Conservation (phyloP, 2,888 invertebrate species). For the Dryomyza anilis region DNA sequence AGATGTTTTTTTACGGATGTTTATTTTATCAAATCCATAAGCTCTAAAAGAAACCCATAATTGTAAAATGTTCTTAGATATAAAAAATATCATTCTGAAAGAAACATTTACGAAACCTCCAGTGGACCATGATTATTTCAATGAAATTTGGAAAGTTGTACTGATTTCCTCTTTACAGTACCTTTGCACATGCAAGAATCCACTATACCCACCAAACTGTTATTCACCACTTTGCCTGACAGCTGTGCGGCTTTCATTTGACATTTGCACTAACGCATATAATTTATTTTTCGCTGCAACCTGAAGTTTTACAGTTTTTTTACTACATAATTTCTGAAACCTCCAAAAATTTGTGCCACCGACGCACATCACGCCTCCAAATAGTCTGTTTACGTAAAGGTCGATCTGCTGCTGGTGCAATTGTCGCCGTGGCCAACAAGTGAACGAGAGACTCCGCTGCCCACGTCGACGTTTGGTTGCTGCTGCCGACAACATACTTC, state of each 20-base stretch:
- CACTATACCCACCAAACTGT: neutral
- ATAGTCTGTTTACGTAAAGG: neutral
- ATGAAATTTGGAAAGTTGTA: too few species aligned
- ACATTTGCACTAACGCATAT: neutral
- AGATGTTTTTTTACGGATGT: too few species aligned
- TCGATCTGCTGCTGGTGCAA: neutral
- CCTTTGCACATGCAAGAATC: too few species aligned
- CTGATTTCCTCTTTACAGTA: too few species aligned
- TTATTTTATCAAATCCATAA: too few species aligned
- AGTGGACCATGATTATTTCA: too few species aligned
- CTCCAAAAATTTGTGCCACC: neutral
- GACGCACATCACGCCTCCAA: neutral
- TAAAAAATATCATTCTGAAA: too few species aligned
- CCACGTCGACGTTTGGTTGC: neutral
- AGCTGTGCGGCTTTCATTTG: conserved; percentile 14
- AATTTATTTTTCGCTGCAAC: neutral
- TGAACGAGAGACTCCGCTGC: conserved; percentile 10
- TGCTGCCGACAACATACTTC: neutral
- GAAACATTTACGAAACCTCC: too few species aligned
- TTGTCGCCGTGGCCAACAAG: conserved; percentile 4
- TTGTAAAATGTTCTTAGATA: too few species aligned
- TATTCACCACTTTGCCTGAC: neutral
- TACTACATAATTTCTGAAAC: neutral
- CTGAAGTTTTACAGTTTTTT: neutral
- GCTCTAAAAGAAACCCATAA: too few species aligned